Evolutionary conservation across 2,113 vertebrate species (phyloP), one percentile per base, ranked within the genome.

Genomic region (Morone saxatilis): DNA sequence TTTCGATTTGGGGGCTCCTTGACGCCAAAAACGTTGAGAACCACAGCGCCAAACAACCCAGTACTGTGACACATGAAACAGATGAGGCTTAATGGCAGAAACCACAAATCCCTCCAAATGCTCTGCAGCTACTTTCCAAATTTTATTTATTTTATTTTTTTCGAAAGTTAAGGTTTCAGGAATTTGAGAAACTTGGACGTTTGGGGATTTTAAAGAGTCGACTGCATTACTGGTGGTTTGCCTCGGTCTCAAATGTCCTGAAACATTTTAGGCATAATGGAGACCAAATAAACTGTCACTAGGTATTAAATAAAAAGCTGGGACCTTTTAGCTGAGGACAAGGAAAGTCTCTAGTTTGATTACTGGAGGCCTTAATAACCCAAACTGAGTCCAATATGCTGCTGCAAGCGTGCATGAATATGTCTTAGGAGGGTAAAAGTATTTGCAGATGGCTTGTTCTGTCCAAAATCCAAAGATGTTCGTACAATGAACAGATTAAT

Each of bases 231-330:
- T 1, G 22, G 48, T 60, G 41, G 72, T 78, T 74, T 76, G 16
- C 54, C 67, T 57, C 10, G 0, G 20, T 56, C 45, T 79, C n/a
- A 67, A 66, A 61, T 63, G 13, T 50, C 68, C 61, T 67, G 48
- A 80, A 77, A 65, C 45, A 41, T 61, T 80, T 79, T n/a, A 38
- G 62, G 71, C 12, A 36, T n/a, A 67, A 75, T 61, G 36, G 61
- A 71, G n/a, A 71, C 16, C 36, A 72, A 71, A 76, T 38, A 81
- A 86, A 73, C 69, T 43, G 31, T 45, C 45, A 76, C 6, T 65
- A 17, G 47, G 20, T 67, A 5, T 69, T 53, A 17, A 47, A 65
- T 19, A 47, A 54, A 71, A 65, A 65, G 41, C 8, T 31, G 61
- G 16, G 54, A 47, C 16, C n/a, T 54, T 61, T 71, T 16, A 45